phyloP scores from a whole-genome alignment of 2,113 vertebrate genomes.

The Boleophthalmus pectinirostris region DNA sequence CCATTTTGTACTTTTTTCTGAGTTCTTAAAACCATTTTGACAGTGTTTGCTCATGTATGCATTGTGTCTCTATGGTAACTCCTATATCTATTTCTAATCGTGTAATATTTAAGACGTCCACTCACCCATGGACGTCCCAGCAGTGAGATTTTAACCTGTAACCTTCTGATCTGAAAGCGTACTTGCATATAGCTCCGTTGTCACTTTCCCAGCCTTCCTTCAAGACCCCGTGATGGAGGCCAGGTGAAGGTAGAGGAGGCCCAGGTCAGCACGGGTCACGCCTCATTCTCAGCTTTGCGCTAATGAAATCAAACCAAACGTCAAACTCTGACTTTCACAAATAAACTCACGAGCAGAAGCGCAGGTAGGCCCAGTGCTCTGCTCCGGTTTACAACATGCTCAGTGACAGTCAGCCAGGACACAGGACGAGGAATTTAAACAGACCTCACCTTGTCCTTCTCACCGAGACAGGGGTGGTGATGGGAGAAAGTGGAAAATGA shows the following conservation, averaged over 20 bases:
- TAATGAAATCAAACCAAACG: constrained; percentile 63
- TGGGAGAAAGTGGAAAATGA: constrained; percentile 26
- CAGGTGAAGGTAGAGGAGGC: constrained; percentile 20
- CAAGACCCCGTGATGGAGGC: constrained; percentile 35
- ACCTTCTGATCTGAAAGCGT: not conserved
- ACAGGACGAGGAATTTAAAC: constrained; percentile 53
- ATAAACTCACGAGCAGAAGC: constrained; percentile 49
- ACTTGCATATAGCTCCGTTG: not conserved
- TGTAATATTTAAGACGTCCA: too few relatives aligned
- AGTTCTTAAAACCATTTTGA: too few relatives aligned
- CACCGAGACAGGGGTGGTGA: constrained; percentile 37
- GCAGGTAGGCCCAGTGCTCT: not conserved
- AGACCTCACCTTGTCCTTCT: constrained; percentile 38
- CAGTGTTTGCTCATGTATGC: too few relatives aligned
- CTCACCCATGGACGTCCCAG: not conserved
- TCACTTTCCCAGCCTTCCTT: not conserved
- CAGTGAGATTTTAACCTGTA: not conserved
- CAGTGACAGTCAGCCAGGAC: constrained; percentile 20
- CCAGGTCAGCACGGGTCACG: constrained; percentile 45
- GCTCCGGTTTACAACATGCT: constrained; percentile 28
- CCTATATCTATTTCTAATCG: too few relatives aligned
- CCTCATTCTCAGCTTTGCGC: constrained; percentile 54
- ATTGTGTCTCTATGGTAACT: too few relatives aligned
- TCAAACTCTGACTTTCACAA: constrained; percentile 61
- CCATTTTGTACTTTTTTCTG: too few relatives aligned